A percentile compares a stretch with the other conserved stretches of the same genome.
phyloP scores from a whole-genome alignment of 2,888 invertebrate species.

The Apocheima hispidaria region DNA sequence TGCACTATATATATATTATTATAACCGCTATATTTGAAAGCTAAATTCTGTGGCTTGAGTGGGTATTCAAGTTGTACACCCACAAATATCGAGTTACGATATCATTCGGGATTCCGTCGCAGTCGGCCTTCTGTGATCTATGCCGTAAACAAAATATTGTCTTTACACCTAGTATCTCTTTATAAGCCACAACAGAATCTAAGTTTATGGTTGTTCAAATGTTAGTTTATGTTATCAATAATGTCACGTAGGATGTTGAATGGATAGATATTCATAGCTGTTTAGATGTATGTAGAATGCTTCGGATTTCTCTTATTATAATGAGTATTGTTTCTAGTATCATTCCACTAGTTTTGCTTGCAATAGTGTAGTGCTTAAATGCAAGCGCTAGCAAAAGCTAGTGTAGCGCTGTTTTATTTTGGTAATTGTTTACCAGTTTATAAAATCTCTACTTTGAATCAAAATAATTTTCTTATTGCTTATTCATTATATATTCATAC shows the following conservation, averaged over 20 bases:
- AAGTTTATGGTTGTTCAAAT: slow-evolving; percentile 12
- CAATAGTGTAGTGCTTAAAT: no score
- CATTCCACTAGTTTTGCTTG: no score
- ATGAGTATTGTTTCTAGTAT: no score
- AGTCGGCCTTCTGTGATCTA: slow-evolving; percentile 31
- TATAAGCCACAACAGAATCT: slow-evolving; percentile 6
- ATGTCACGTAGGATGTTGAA: slow-evolving; percentile 9
- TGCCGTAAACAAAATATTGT: slow-evolving; percentile 26
- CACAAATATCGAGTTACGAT: slow-evolving; percentile 41
- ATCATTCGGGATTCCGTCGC: slow-evolving; percentile 28
- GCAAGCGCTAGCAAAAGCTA: no score
- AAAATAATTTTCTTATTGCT: no score
- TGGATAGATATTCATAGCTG: not conserved
- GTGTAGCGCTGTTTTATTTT: no score
- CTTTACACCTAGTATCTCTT: slow-evolving; percentile 30
- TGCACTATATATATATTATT: slow-evolving; percentile 14
- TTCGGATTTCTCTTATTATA: no score
- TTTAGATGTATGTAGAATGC: no score
- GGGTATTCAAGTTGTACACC: slow-evolving; percentile 29
- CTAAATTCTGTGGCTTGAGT: slow-evolving; percentile 22
- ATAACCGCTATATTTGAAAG: slow-evolving; percentile 16
- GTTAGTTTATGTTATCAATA: slow-evolving; percentile 28
- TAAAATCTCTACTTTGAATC: no score
- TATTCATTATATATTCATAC: no score
- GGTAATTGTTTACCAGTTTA: no score